Percentiles rank a stretch among this genome's conserved stretches.
phyloP scores from a whole-genome alignment of 2,797 vertebrate species.

The Anolis apletophallus region DNA sequence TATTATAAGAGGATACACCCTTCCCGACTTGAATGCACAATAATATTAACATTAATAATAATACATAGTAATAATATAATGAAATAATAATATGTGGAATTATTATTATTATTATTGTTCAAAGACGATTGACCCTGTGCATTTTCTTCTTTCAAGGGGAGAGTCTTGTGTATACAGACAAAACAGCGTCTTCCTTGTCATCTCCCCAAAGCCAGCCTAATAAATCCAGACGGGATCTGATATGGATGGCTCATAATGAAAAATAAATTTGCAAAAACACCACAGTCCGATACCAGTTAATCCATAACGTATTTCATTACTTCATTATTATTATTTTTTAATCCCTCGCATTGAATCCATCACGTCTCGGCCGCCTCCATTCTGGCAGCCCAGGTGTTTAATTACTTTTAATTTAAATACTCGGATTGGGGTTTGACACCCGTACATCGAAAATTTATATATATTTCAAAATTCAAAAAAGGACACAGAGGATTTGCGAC shows the following conservation, averaged over 20 bases:
- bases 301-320: conserved; percentile 78
- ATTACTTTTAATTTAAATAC: conserved; percentile 76
- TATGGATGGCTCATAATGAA: conserved; percentile 75
- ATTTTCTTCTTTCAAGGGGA: conserved; percentile 53
- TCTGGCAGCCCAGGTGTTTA: conserved; percentile 69
- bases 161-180: conserved; percentile 33
- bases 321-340: conserved; percentile 56
- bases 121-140: conserved; percentile 67
- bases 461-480: background rate
- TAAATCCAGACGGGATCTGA: conserved; percentile 75
- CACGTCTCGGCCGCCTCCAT: conserved; percentile 39
- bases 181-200: conserved; percentile 3
- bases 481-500: background rate
- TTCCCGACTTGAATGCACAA: no score
- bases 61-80: no score
- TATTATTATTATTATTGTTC: conserved; percentile 71
- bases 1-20: no score
- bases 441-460: conserved; percentile 8
- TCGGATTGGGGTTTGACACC: conserved; percentile 64
- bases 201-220: conserved; percentile 70
- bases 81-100: no score
- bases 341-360: conserved; percentile 69
- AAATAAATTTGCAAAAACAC: conserved; percentile 75
- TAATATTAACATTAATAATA: no score
- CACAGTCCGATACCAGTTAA: conserved; percentile 73